Evolutionary conservation across 2,888 invertebrate species (phyloP).

Genomic region (Endotricha flammealis): DNA sequence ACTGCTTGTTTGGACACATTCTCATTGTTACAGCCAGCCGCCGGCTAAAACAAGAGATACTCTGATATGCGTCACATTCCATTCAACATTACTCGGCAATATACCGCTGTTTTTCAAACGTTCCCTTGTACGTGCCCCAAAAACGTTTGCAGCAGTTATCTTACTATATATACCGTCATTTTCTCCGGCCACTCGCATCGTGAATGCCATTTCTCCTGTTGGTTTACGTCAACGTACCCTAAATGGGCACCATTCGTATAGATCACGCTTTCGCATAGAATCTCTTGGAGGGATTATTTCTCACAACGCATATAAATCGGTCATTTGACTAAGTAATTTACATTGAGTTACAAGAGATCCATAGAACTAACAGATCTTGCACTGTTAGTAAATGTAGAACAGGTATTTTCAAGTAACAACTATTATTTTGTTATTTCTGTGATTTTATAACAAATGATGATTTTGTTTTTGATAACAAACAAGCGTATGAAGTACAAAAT

Average conservation of each 20-base stretch:
- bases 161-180: constrained; percentile 28
- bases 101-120: constrained; percentile 34
- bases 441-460: too few species aligned
- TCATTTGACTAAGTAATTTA: constrained; percentile 6
- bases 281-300: constrained; percentile 5
- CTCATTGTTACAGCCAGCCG: constrained; percentile 37
- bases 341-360: not conserved
- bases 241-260: constrained; percentile 24
- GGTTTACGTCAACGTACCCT: constrained; percentile 28
- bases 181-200: constrained; percentile 30
- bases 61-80: constrained; percentile 28
- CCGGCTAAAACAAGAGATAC: constrained; percentile 26
- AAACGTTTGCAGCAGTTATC: constrained; percentile 31
- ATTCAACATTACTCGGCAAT: constrained; percentile 27
- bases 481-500: too few species aligned
- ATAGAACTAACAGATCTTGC: too few species aligned
- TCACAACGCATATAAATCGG: constrained; percentile 7
- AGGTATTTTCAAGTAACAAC: too few species aligned
- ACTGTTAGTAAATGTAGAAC: too few species aligned
- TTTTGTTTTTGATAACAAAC: too few species aligned
- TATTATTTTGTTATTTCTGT: too few species aligned
- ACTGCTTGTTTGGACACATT: constrained; percentile 47
- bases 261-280: constrained; percentile 22
- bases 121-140: constrained; percentile 27
- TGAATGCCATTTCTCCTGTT: constrained; percentile 24